phyloP scores from a whole-genome alignment of 2,888 invertebrate species.

The Cheiracanthium punctorium region DNA sequence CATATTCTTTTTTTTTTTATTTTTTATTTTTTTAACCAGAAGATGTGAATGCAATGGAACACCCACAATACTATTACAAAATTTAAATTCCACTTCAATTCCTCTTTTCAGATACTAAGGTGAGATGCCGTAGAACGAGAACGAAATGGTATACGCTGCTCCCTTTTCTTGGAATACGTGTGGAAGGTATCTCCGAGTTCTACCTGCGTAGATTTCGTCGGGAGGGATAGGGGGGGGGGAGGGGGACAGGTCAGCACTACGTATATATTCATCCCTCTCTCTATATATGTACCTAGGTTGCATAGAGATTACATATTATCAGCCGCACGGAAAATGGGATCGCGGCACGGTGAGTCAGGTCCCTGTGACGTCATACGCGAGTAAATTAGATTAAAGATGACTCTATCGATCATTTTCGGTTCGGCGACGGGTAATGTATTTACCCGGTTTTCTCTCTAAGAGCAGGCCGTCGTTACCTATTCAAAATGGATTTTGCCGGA shows the following conservation, averaged over 20 bases:
- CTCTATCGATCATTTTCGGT: constrained; percentile 69
- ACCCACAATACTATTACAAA: too few species aligned
- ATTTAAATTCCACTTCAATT: too few species aligned
- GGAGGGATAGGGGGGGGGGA: too few species aligned
- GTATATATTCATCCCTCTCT: not conserved
- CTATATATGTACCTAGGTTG: constrained; percentile 22
- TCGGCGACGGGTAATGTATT: constrained; percentile 63
- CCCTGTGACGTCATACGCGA: constrained; percentile 51
- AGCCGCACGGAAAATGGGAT: constrained; percentile 66
- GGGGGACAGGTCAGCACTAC: constrained; percentile 61
- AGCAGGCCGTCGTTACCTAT: constrained; percentile 62
- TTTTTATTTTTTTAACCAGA: too few species aligned
- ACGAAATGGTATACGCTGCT: too few species aligned
- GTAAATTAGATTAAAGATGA: constrained; percentile 70
- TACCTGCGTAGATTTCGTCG: not conserved
- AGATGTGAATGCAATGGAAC: too few species aligned
- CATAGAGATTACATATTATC: constrained; percentile 70
- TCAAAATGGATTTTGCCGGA: constrained; percentile 68
- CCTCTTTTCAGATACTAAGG: too few species aligned
- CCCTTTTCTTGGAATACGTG: not conserved
- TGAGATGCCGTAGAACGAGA: too few species aligned
- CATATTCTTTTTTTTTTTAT: too few species aligned
- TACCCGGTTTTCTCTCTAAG: constrained; percentile 63
- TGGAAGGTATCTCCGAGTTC: not conserved
- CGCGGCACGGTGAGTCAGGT: constrained; percentile 36